Percentiles rank a stretch among this genome's conserved stretches.
Conservation (phyloP, 2,888 invertebrate genomes). For the Stenurella melanura region DNA sequence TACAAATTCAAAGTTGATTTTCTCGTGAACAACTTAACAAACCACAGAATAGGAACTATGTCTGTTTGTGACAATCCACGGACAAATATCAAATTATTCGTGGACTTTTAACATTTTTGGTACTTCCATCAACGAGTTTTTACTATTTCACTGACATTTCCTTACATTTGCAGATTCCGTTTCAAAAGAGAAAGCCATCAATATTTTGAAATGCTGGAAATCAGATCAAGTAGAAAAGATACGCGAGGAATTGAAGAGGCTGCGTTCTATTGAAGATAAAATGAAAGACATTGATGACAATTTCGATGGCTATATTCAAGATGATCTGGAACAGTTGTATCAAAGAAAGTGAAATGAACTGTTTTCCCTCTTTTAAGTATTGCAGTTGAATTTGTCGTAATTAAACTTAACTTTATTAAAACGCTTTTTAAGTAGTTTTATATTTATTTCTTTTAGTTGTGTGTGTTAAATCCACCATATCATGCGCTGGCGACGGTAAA, state of each 20-base stretch:
- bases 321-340: constrained; percentile 41
- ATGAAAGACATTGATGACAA: constrained; percentile 62
- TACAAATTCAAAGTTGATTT: too few relatives aligned
- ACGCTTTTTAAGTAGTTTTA: too few relatives aligned
- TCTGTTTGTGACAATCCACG: too few relatives aligned
- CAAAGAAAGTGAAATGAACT: background rate
- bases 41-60: too few relatives aligned
- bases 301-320: constrained; percentile 45
- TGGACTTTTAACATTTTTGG: too few relatives aligned
- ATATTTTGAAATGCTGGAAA: constrained; percentile 65
- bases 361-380: background rate
- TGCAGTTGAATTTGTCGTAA: background rate
- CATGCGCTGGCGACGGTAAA: too few relatives aligned
- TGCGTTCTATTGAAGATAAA: constrained; percentile 67
- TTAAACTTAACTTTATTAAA: background rate
- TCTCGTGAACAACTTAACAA: too few relatives aligned
- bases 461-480: too few relatives aligned
- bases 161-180: constrained; percentile 54
- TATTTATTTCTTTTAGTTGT: too few relatives aligned
- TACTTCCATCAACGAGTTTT: too few relatives aligned
- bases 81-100: too few relatives aligned
- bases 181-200: constrained; percentile 63
- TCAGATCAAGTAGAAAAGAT: constrained; percentile 68
- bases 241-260: constrained; percentile 66
- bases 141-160: too few relatives aligned